Conservation (phyloP, 2,888 invertebrate genomes). For the Nemoura dubitans region DNA sequence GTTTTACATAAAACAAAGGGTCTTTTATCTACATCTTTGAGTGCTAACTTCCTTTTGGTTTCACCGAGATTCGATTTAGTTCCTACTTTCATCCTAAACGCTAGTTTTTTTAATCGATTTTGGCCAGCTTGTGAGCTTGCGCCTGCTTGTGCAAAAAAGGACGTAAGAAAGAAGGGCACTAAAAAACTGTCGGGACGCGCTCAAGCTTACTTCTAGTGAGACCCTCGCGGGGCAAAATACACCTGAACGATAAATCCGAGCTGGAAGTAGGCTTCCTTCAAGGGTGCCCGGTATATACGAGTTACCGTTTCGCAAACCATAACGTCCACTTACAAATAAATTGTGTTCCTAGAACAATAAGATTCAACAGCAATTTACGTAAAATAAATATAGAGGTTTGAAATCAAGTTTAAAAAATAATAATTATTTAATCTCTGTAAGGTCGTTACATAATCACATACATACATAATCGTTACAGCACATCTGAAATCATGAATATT, state of each 20-base stretch:
- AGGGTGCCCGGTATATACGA: too few species aligned
- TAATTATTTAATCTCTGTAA: too few species aligned
- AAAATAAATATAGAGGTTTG: too few species aligned
- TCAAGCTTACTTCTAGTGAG: not conserved
- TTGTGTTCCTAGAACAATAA: too few species aligned
- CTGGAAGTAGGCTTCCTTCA: too few species aligned
- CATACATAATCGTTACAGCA: too few species aligned
- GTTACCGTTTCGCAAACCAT: too few species aligned
- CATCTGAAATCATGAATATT: too few species aligned
- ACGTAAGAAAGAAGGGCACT: not conserved
- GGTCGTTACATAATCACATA: too few species aligned
- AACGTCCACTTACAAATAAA: too few species aligned
- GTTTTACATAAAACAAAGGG: slow-evolving; percentile 3
- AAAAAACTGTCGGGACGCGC: not conserved
- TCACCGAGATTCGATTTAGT: slow-evolving; percentile 27
- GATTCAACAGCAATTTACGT: too few species aligned
- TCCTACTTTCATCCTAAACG: slow-evolving; percentile 9
- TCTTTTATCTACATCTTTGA: not conserved
- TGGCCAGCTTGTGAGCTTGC: not conserved
- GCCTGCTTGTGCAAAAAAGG: not conserved
- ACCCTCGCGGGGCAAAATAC: not conserved
- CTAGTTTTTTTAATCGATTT: not conserved
- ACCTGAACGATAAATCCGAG: not conserved
- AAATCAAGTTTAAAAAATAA: too few species aligned
- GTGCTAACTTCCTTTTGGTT: slow-evolving; percentile 15